A percentile compares a stretch with the other conserved stretches of the same genome.
phyloP scores from a whole-genome alignment of 2,888 invertebrate species.

The Drosophila austrosaltans region DNA sequence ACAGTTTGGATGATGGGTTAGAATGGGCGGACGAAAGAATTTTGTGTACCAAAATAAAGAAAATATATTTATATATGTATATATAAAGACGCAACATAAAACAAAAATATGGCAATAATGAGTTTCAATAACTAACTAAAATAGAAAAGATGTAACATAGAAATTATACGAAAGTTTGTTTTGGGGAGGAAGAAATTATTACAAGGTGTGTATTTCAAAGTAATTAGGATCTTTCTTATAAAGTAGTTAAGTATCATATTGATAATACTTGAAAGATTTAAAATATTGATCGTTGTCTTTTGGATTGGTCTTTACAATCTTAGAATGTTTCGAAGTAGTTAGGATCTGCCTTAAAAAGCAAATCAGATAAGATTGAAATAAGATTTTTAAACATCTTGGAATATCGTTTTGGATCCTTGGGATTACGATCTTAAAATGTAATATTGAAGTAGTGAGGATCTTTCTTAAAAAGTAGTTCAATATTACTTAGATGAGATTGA shows the following conservation, averaged over 20 bases:
- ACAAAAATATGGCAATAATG: slow-evolving; percentile 36
- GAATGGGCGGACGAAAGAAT: slow-evolving; percentile 83
- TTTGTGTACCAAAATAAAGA: slow-evolving; percentile 79
- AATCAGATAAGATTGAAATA: too few relatives aligned
- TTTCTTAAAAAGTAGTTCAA: too few relatives aligned
- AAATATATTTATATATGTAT: slow-evolving; percentile 20
- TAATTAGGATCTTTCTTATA: not conserved
- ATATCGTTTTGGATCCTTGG: too few relatives aligned
- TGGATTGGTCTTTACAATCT: too few relatives aligned
- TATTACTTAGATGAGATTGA: too few relatives aligned
- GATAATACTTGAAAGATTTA: too few relatives aligned
- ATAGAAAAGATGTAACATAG: not conserved
- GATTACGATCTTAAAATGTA: too few relatives aligned
- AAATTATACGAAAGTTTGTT: not conserved
- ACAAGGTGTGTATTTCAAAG: not conserved
- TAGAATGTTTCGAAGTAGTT: too few relatives aligned
- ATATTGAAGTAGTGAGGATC: not conserved
- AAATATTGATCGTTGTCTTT: too few relatives aligned
- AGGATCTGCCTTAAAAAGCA: too few relatives aligned
- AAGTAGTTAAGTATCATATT: too few relatives aligned
- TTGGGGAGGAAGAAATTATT: not conserved
- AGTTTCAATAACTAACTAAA: slow-evolving; percentile 6
- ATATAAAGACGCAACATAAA: slow-evolving; percentile 64
- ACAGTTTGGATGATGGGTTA: slow-evolving; percentile 77
- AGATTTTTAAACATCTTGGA: too few relatives aligned